These are phyloP conservation scores for Crocidura indochinensis DNA, from an alignment of 2,797 vertebrate species.

Conservation along the genomic window DNA sequence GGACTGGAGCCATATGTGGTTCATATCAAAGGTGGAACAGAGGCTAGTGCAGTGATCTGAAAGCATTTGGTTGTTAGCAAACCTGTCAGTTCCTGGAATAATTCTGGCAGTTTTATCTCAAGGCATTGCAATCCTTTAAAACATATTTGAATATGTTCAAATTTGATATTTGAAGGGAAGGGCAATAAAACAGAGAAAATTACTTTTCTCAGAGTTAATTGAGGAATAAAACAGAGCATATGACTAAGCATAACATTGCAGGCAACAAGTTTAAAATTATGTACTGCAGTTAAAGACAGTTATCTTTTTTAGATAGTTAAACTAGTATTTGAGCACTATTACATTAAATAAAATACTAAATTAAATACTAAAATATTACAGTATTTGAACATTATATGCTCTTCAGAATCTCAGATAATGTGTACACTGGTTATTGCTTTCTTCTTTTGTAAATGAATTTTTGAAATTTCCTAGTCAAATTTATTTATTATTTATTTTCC, in stretches of 20 bases:
- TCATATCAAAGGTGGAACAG: constrained; percentile 81
- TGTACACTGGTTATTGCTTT: neutral
- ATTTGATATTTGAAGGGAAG: constrained; percentile 74
- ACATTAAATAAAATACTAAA: too few species aligned
- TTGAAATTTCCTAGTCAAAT: neutral
- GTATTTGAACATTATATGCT: neutral
- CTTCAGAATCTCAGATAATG: neutral
- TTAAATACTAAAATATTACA: too few species aligned
- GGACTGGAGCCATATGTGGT: constrained; percentile 84
- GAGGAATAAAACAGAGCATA: neutral
- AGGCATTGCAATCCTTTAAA: constrained; percentile 80
- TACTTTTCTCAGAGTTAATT: constrained; percentile 21
- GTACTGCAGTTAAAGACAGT: neutral
- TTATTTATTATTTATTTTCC: constrained; percentile 27
- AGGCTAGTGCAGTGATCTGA: constrained; percentile 77
- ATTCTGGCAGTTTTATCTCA: constrained; percentile 80
- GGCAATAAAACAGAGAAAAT: constrained; percentile 38
- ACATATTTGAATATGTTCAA: constrained; percentile 25
- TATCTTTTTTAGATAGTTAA: neutral
- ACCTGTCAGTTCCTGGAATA: constrained; percentile 85
- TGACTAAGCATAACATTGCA: neutral
- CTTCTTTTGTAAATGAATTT: constrained; percentile 40
- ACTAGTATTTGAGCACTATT: neutral
- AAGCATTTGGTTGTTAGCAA: constrained; percentile 80
- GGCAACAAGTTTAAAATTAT: neutral